Base-by-base conservation (phyloP, 2,113 vertebrate genomes). In the Prionailurus bengalensis region DNA sequence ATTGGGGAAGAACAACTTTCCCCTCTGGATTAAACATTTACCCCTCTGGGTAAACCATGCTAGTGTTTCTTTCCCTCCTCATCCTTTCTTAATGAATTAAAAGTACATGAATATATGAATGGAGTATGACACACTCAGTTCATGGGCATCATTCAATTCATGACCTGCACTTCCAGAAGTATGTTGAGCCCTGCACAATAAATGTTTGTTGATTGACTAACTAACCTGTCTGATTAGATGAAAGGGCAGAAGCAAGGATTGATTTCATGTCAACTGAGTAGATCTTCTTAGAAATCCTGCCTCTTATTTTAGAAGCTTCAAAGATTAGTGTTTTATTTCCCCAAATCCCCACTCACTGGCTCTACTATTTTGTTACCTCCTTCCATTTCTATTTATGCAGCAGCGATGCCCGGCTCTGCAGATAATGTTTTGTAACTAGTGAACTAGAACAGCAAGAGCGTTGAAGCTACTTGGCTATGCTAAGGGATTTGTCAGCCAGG, bases 391-490 rank as follows among this genome's bases (percentile, higher is more conserved):
- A 8, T 68, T 39, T 61, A 87, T n/a, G 74, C 31, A 61, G 76
- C 42, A 39, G 65, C 53, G 39, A 15, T 27, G 70, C 76, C 48
- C 21, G 91, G 73, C 36, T 76, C 93, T 88, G 86, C 89, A 14
- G 36, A 78, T 79, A 29, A 78, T 87, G 83, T 93, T 97, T 97
- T 95, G 68, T 80, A 94, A 86, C 93, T 15, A 96, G 89, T 86
- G 61, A 97, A 80, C n/a, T 1, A 42, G 36, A 85, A n/a, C 29
- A 81, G 79, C 55, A 16, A 78, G 73, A 61, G 61, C 73, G 86
- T 84, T 80, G 73, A 42, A 45, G 51, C 58, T 89, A 71, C 33
- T 74, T 80, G 23, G 61, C 33, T 42, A 19, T 4, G 33, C 71
- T 51, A 36, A 58, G 86, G 95, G 91, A 87, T 10, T 91, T 65